Evolutionary conservation across 2,797 vertebrate genomes (phyloP), one percentile per base, ranked within the genome.

Genomic region (Thunnus albacares): DNA sequence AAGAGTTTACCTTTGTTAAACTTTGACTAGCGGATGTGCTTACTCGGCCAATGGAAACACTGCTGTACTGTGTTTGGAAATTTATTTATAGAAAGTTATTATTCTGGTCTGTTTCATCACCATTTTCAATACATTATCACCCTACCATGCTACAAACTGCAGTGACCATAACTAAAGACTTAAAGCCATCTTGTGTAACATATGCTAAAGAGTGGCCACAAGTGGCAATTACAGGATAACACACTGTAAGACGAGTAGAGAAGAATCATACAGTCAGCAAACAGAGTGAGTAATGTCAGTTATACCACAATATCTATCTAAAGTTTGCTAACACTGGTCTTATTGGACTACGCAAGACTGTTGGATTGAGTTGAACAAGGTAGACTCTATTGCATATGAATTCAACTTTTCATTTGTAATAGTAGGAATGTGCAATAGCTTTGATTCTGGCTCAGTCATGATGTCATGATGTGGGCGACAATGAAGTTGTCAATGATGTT

Each of bases 381-480:
- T 18, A 18, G 18, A 51, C 18, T 51, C 20, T 51, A 51, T 20
- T 18, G 47, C 47, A 18, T 20, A 18, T 20, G 6, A 51, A 51
- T 51, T 47, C 45, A 47, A 17, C 15, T n/a, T 57, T 43, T 17
- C 41, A 47, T 3, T 8, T 67, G 15, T 20, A 11, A 17, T 53
- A 38, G 1, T 9, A 45, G 12, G 9, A 38, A 51, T n/a, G 18
- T n/a, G 47, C 3, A 6, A 18, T 33, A n/a, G 67, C 26, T 22
- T 9, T 1, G 4, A 71, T 38, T 53, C 18, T 10, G n/a, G 20
- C 26, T 47, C 2, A 10, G 43, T 45, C 3, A 9, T 41, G 47
- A 57, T 14, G 28, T 26, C 5, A 51, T 62, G n/a, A 74, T 58
- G 15, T 18, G 61, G 43, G 22, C 58, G 51, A 52, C 65, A 68